A percentile compares a stretch with the other conserved stretches of the same genome.
phyloP scores from a whole-genome alignment of 2,888 invertebrate species.

The Ernsta delagoae region DNA sequence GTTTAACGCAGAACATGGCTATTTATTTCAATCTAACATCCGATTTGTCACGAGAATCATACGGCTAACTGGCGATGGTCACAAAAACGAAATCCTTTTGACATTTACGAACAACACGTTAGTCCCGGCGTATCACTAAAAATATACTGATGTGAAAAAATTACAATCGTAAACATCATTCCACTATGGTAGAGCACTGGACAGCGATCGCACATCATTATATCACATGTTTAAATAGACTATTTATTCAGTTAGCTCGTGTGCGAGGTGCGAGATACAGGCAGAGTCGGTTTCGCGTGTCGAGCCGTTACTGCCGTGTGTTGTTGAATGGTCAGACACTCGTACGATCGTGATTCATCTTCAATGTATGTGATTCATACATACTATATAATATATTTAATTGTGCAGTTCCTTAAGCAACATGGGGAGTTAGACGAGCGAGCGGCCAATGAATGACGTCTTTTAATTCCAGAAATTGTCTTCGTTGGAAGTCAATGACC shows the following conservation, averaged over 20 bases:
- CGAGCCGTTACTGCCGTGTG: conserved; percentile 64
- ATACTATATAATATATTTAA: conserved; percentile 61
- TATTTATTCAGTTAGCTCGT: conserved; percentile 72
- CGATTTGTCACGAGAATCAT: conserved; percentile 50
- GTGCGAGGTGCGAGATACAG: conserved; percentile 43
- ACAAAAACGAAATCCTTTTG: conserved; percentile 55
- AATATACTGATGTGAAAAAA: conserved; percentile 76
- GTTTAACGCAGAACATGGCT: conserved; percentile 73
- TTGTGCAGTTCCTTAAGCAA: conserved; percentile 44
- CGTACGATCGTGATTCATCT: conserved; percentile 74
- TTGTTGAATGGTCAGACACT: conserved; percentile 73
- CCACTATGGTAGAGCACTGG: conserved; percentile 72
- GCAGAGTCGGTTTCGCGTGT: conserved; percentile 58
- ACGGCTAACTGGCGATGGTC: conserved; percentile 39
- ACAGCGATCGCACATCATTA: conserved; percentile 79
- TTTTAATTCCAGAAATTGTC: conserved; percentile 61
- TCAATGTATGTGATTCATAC: conserved; percentile 74
- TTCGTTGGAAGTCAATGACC: conserved; percentile 58
- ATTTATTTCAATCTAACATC: conserved; percentile 26
- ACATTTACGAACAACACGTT: conserved; percentile 81
- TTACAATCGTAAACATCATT: conserved; percentile 81
- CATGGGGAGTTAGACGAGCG: conserved; percentile 45
- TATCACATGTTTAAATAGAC: conserved; percentile 80
- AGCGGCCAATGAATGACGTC: conserved; percentile 55
- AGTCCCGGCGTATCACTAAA: conserved; percentile 74